Conservation (phyloP, 2,888 invertebrate species). For the Euplexia lucipara region DNA sequence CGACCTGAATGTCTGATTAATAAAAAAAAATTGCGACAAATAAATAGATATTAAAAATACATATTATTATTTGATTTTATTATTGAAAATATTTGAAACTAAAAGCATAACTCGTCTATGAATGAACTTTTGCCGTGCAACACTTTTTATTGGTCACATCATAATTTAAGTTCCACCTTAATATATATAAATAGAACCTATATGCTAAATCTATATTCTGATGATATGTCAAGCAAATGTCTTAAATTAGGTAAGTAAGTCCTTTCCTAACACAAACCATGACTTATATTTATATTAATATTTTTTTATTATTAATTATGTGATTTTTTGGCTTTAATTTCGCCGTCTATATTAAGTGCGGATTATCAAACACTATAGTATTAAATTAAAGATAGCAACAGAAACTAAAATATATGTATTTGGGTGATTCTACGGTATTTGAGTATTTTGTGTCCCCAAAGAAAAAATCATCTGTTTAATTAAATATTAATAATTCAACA, state of each 20-base stretch:
- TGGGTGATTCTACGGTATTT: no score
- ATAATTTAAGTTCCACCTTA: no score
- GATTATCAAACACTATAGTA: conserved; percentile 17
- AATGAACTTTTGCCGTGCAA: background rate
- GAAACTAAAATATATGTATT: background rate
- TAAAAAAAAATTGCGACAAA: no score
- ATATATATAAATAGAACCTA: no score
- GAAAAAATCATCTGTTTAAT: no score
- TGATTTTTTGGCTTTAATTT: conserved; percentile 46
- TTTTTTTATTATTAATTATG: conserved; percentile 11
- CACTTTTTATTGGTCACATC: background rate
- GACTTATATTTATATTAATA: conserved; percentile 37
- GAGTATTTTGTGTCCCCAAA: no score
- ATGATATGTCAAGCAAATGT: no score
- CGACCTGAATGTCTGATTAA: no score
- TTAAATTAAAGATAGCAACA: background rate
- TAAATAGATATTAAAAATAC: background rate
- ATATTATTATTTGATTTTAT: no score
- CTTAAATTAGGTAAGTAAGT: no score
- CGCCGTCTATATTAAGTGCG: conserved; percentile 3
- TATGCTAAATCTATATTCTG: no score
- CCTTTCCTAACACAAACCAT: conserved; percentile 28
- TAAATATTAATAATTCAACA: no score
- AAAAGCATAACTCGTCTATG: background rate
- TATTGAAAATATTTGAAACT: conserved; percentile 13